Percentiles rank a stretch among this genome's conserved stretches.
Conservation (phyloP, 2,888 invertebrate species). For the Lamellibrachia columna region DNA sequence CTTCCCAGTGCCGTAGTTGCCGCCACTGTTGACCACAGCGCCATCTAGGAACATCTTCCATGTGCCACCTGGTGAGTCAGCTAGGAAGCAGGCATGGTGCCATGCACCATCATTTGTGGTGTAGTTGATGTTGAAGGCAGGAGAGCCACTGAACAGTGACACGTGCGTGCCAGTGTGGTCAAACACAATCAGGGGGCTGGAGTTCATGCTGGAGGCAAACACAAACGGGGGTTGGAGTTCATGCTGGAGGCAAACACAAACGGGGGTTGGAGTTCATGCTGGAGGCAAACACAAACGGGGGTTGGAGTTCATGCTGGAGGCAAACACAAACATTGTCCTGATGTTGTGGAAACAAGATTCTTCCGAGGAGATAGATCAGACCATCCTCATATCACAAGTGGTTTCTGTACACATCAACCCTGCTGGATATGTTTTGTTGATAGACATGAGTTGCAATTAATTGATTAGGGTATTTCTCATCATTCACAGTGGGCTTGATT, state of each 20-base stretch:
- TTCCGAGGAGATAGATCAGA: too few relatives aligned
- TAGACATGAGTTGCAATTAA: background rate
- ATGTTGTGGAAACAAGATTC: too few relatives aligned
- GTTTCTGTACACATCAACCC: background rate
- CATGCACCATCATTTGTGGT: slow-evolving; percentile 42
- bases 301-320: too few relatives aligned
- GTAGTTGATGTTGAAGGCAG: background rate
- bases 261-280: background rate
- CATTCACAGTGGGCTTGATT: too few relatives aligned
- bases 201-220: background rate
- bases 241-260: too few relatives aligned
- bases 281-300: background rate
- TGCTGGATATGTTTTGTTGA: background rate
- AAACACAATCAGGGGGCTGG: background rate
- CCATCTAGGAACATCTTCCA: slow-evolving; percentile 49
- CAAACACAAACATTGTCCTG: too few relatives aligned
- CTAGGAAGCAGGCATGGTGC: slow-evolving; percentile 51
- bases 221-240: background rate
- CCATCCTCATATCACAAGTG: too few relatives aligned
- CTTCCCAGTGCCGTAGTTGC: slow-evolving; percentile 27
- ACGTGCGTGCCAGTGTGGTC: slow-evolving; percentile 6
- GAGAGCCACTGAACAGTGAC: background rate
- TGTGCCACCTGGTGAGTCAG: slow-evolving; percentile 39
- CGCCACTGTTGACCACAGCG: background rate
- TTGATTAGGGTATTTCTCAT: too few relatives aligned